Evolutionary conservation across 2,888 invertebrate genomes (phyloP), one percentile per base, ranked within the genome.

Genomic region (Parascotia fuliginaria): DNA sequence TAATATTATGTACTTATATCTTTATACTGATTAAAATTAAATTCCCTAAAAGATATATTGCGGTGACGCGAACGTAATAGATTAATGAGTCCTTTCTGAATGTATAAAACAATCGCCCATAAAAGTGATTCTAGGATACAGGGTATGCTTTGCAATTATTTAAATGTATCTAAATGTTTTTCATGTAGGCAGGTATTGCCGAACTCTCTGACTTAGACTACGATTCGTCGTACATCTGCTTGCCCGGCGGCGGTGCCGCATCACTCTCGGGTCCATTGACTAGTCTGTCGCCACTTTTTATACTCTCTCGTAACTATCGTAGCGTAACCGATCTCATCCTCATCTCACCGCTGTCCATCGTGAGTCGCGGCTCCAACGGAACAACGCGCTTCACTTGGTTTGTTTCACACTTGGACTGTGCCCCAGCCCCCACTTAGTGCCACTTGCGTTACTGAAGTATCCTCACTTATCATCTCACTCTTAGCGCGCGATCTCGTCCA

Each of bases 121-220:
- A 93, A 68, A 94, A 94, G 95, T 95, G 95, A 95, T 95, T 95
- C 94, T 96, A 96, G 96, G 96, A 96, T 96, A 96, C 96, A 96
- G 96, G 96, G 96, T 96, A 96, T 95, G 96, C 96, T 96, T 96
- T 96, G 96, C 96, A 96, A 96, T 96, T 96, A 95, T 95, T 95
- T 95, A 94, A 93, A 94, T 94, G 93, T 94, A 85, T 91, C 90
- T 89, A 94, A 93, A 92, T 87, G 87, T 92, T 92, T 87, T 85
- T 88, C 87, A 86, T 81, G 83, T 87, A 83, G 89, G 87, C 91
- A 88, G 83, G 71, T 79, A 70, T 81, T 78, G 85, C 85, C 87
- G 72, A 19, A 76, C 70, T 79, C 72, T 79, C 81, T 70, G 79
- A 77, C 71, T 73, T 77, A 70, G 79, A 72, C 73, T 75, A 63